Evolutionary conservation across 2,113 vertebrate species (phyloP).

Genomic region (Scomber colias): DNA sequence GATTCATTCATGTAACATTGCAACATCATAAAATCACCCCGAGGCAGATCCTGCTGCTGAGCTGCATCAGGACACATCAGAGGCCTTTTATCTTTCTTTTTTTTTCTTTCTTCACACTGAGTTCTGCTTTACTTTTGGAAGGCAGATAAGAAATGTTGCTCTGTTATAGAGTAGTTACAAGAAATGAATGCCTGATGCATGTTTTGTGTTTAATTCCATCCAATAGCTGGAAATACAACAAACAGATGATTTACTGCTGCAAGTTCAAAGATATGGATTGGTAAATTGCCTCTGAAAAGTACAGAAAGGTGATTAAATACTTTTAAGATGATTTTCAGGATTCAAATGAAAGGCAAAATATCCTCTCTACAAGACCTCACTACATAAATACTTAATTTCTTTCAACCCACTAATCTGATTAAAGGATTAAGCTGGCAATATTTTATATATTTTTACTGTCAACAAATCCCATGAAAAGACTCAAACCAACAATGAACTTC

Average conservation of each 20-base stretch:
- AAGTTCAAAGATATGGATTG: not conserved
- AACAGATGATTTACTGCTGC: too few relatives aligned
- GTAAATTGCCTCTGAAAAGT: not conserved
- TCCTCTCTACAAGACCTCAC: not conserved
- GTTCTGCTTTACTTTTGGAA: not conserved
- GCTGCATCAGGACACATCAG: conserved; percentile 1
- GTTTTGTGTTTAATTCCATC: too few relatives aligned
- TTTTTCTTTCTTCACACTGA: not conserved
- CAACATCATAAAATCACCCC: not conserved
- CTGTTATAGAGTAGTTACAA: too few relatives aligned
- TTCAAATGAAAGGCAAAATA: conserved; percentile 26
- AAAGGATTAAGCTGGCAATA: not conserved
- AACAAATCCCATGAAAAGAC: not conserved
- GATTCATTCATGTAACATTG: not conserved
- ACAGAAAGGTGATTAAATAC: not conserved
- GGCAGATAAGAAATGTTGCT: not conserved
- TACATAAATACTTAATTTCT: not conserved
- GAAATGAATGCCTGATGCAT: too few relatives aligned
- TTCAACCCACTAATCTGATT: not conserved
- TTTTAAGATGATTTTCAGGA: not conserved
- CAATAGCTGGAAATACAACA: too few relatives aligned
- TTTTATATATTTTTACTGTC: conserved; percentile 1
- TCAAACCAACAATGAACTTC: not conserved
- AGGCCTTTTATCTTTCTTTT: conserved; percentile 4
- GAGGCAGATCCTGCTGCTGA: conserved; percentile 16